Evolutionary conservation across 2,888 invertebrate genomes (phyloP), one percentile per base, ranked within the genome.

Genomic region (Heteropelma amictum): DNA sequence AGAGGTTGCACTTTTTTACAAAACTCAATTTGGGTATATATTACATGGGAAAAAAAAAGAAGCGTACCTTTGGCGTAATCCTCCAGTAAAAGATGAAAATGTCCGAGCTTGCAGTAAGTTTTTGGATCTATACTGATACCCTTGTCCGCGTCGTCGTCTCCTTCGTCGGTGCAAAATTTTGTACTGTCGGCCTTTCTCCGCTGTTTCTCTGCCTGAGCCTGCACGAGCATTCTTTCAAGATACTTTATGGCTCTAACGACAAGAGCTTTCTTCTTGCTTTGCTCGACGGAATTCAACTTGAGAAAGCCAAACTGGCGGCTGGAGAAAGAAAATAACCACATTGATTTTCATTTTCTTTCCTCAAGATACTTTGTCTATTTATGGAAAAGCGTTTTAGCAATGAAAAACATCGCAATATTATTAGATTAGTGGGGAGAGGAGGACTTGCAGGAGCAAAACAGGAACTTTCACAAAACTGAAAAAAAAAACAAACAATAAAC

Each of bases 31-130:
- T 7, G 21, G 10, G 0, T n/a, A 19, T 7, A 47, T 10, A 21
- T 28, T 4, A 10, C 45, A 17, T 6, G 14, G 10, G 63, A 12
- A 49, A 26, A 19, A 56, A 53, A 49, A 40, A 17, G 21, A 28
- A 38, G 17, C 23, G 82, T 91, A 98, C 98, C 98, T 95, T 98
- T 98, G 28, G 95, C 92, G 91, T 95, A 98, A 87, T 99, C 97
- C 89, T 97, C 97, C 14, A 98, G 91, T 1, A 99, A 91, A 30
- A 99, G 92, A 90, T 98, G 97, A 85, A 98, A 95, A 90, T 99
- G 98, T 1, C 99, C 99, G 64, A 99, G 91, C 90, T 98, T 97
- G 86, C 97, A 97, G 90, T 95, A 98, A 1, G 98, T 96, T 89
- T 96, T 95, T 0, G 96, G 95, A 89, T 97, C 96, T 80, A 96